phyloP scores from a whole-genome alignment of 2,797 vertebrate genomes.

The Cyclopterus lumpus region DNA sequence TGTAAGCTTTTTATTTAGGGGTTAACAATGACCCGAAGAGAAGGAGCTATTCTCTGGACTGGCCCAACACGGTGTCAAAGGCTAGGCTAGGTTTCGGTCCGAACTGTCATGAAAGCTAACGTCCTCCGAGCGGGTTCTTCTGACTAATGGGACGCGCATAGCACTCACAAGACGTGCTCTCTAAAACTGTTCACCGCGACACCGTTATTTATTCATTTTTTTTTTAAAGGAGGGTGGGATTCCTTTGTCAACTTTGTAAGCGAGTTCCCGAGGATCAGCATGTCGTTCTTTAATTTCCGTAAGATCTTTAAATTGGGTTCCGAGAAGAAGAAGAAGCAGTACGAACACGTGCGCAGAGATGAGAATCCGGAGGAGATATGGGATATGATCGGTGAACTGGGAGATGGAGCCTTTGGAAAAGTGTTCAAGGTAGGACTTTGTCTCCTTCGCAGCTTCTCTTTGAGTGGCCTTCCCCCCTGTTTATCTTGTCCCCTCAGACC shows the following conservation, averaged over 20 bases:
- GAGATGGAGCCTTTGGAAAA: constrained; percentile 97
- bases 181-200: neutral
- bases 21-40: constrained; percentile 29
- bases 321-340: constrained; percentile 98
- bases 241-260: constrained; percentile 29
- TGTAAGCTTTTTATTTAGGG: neutral
- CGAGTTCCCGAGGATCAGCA: constrained; percentile 61
- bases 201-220: neutral
- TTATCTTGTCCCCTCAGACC: constrained; percentile 8
- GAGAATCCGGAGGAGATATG: constrained; percentile 94
- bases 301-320: constrained; percentile 96
- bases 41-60: constrained; percentile 37
- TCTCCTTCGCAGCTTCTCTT: neutral
- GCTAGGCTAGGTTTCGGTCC: constrained; percentile 68
- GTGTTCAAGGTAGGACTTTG: constrained; percentile 92
- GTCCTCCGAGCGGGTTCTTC: constrained; percentile 8
- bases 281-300: constrained; percentile 99
- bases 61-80: constrained; percentile 53
- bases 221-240: constrained; percentile 7
- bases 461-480: neutral
- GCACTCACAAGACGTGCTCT: neutral
- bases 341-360: constrained; percentile 96
- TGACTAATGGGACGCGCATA: constrained; percentile 26
- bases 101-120: constrained; percentile 34
- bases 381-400: constrained; percentile 96